A percentile compares a stretch with the other conserved stretches of the same genome.
Evolutionary conservation across 2,888 invertebrate species (phyloP).

Genomic region (Cylindroiulus punctatus): DNA sequence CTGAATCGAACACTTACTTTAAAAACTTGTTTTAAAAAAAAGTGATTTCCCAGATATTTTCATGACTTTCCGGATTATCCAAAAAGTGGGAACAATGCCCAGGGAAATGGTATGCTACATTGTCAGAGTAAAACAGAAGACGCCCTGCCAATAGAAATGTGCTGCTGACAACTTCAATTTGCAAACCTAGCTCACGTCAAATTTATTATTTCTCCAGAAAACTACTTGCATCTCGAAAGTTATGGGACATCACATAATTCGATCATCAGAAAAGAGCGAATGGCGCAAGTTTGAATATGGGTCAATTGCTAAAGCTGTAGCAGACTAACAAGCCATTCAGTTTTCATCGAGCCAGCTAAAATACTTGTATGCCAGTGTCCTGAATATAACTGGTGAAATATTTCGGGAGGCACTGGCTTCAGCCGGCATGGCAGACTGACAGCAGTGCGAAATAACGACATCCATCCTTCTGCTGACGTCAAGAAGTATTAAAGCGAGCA

Average conservation of each 20-base stretch:
- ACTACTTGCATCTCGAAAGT: not conserved
- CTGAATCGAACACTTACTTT: too few relatives aligned
- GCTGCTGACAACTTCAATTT: too few relatives aligned
- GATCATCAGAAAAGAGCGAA: not conserved
- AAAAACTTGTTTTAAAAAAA: too few relatives aligned
- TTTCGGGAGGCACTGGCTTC: slow-evolving; percentile 3
- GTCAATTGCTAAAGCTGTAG: not conserved
- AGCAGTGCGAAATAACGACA: not conserved
- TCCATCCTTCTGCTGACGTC: not conserved
- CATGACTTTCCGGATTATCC: too few relatives aligned
- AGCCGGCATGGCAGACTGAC: not conserved
- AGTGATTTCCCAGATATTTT: too few relatives aligned
- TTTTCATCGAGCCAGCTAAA: not conserved
- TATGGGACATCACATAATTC: not conserved
- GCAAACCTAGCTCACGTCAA: not conserved
- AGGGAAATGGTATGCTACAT: too few relatives aligned
- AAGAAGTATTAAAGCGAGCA: not conserved
- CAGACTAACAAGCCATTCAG: not conserved
- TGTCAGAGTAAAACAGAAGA: too few relatives aligned
- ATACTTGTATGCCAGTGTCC: not conserved
- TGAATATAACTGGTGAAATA: not conserved
- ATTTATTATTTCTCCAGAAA: not conserved
- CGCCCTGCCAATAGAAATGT: too few relatives aligned
- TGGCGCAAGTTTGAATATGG: not conserved
- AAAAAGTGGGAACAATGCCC: too few relatives aligned